These are phyloP conservation scores for Microtus montanus DNA, from an alignment of 2,113 vertebrate species.

Conservation along the genomic window DNA sequence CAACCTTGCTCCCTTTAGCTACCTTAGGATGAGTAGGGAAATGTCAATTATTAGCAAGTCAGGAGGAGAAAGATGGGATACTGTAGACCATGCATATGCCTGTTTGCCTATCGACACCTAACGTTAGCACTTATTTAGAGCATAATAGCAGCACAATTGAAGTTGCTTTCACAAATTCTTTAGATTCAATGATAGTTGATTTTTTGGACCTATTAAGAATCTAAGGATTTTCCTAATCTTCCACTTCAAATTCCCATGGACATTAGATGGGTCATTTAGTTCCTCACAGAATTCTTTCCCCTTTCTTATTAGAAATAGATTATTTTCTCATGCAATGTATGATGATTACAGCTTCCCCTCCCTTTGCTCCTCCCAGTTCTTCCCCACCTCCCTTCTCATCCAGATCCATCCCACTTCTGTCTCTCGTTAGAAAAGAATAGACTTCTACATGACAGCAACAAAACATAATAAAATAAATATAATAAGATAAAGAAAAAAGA, in stretches of 20 bases:
- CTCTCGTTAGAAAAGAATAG: background rate
- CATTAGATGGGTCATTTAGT: background rate
- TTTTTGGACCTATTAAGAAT: background rate
- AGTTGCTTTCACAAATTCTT: background rate
- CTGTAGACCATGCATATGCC: background rate
- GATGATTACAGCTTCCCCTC: background rate
- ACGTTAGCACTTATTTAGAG: background rate
- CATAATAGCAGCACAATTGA: background rate
- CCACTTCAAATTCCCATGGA: background rate
- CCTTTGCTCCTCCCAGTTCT: background rate
- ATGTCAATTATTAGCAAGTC: background rate
- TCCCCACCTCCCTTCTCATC: background rate
- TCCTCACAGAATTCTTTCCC: background rate
- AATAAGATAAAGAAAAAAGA: background rate
- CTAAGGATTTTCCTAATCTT: background rate
- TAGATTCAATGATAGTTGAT: background rate
- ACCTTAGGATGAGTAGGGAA: background rate
- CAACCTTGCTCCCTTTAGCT: background rate
- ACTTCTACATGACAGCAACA: background rate
- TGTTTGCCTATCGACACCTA: background rate
- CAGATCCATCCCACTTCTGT: background rate
- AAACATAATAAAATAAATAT: background rate
- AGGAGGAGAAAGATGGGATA: background rate
- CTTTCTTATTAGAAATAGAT: background rate
- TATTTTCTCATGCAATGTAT: no score